Percentiles rank a stretch among this genome's conserved stretches.
Evolutionary conservation across 2,888 invertebrate genomes (phyloP).

Genomic region (Andrena camellia): DNA sequence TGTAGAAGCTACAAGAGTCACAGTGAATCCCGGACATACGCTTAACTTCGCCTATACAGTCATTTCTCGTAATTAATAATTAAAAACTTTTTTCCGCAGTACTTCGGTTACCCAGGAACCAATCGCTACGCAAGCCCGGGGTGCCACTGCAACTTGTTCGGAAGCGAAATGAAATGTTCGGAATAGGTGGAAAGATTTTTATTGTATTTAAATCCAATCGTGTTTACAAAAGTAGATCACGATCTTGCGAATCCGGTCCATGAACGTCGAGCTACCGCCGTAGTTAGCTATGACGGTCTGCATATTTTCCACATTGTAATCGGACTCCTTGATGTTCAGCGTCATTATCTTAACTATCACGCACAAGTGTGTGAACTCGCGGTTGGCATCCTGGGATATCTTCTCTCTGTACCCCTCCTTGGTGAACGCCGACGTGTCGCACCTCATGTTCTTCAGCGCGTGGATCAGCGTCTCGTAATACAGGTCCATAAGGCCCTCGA

Average conservation of each 20-base stretch:
- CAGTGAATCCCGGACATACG: too few species aligned
- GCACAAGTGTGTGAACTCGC: slow-evolving; percentile 77
- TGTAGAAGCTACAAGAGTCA: too few species aligned
- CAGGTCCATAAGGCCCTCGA: slow-evolving; percentile 86
- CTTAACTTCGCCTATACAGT: too few species aligned
- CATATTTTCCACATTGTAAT: slow-evolving; percentile 54
- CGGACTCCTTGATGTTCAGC: slow-evolving; percentile 59
- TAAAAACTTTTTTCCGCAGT: too few species aligned
- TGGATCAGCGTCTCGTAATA: slow-evolving; percentile 86
- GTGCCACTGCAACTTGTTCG: too few species aligned
- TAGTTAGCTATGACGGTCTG: slow-evolving; percentile 22
- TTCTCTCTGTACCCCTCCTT: slow-evolving; percentile 72
- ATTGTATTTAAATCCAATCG: slow-evolving; percentile 66
- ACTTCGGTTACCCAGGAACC: too few species aligned
- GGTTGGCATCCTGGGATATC: slow-evolving; percentile 67
- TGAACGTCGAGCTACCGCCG: slow-evolving; percentile 60
- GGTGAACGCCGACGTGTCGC: slow-evolving; percentile 73
- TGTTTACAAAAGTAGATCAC: slow-evolving; percentile 58
- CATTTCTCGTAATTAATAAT: too few species aligned
- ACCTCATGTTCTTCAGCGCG: slow-evolving; percentile 83
- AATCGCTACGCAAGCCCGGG: too few species aligned
- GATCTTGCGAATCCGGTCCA: slow-evolving; percentile 61
- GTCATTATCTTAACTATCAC: slow-evolving; percentile 78
- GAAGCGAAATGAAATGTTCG: background rate
- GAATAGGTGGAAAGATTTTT: background rate